Percentiles rank a stretch among this genome's conserved stretches.
Evolutionary conservation across 2,797 vertebrate species (phyloP).

Genomic region (Xenentodon cancila): DNA sequence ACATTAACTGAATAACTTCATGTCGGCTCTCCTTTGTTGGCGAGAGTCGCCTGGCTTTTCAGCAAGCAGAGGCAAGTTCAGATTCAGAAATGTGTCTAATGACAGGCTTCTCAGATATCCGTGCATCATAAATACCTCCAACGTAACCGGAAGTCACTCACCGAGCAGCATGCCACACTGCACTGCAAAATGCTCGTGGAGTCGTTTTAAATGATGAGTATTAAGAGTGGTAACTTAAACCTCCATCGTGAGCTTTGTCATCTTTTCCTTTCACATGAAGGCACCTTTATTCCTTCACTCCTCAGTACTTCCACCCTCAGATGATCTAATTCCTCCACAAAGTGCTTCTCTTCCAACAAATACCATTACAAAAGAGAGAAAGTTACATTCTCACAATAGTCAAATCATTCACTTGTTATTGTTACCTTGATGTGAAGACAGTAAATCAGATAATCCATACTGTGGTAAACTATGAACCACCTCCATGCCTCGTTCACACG

Average conservation of each 20-base stretch:
- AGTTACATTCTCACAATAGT: constrained; percentile 9
- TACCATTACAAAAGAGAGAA: constrained; percentile 1
- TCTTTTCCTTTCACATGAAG: constrained; percentile 9
- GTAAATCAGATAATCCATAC: constrained; percentile 75
- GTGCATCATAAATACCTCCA: constrained; percentile 75
- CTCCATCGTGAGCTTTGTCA: neutral
- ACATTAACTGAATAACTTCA: constrained; percentile 41
- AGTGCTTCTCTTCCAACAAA: constrained; percentile 49
- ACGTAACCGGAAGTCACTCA: constrained; percentile 56
- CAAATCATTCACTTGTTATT: constrained; percentile 11
- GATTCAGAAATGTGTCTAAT: constrained; percentile 78
- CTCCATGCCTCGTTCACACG: constrained; percentile 70
- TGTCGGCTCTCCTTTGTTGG: constrained; percentile 45
- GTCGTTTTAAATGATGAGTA: constrained; percentile 20
- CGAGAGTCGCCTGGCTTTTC: constrained; percentile 51
- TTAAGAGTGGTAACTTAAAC: constrained; percentile 14
- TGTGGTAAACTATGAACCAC: constrained; percentile 68
- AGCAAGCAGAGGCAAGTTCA: constrained; percentile 74
- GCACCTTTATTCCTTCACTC: constrained; percentile 18
- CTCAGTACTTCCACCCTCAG: constrained; percentile 24
- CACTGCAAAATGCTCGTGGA: constrained; percentile 13
- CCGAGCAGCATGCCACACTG: constrained; percentile 15
- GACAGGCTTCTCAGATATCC: constrained; percentile 75
- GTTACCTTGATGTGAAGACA: constrained; percentile 81
- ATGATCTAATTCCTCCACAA: constrained; percentile 41